Base-by-base conservation (phyloP, 2,888 invertebrate genomes). In the Aphodius sticticus region DNA sequence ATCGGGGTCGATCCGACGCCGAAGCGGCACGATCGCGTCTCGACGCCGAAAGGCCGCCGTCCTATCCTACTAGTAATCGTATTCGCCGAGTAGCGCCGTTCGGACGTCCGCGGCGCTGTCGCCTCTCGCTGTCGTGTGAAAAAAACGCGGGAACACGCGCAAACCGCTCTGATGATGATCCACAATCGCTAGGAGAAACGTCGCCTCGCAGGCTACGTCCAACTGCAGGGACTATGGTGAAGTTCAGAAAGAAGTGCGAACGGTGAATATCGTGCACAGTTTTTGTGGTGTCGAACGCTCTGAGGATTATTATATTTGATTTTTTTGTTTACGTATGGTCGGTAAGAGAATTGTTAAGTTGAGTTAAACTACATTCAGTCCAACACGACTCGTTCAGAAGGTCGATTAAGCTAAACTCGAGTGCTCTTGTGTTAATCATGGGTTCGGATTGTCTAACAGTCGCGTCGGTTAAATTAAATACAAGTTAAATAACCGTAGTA, bases 1-100 rank as follows among this genome's bases (percentile, higher is more conserved):
- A 35, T 26, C 74, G 74, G 74, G 74, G 74, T 74, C 74, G 74
- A 74, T 74, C 36, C 9, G 35, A 74, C 74, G 74, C 74, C 74
- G 74, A 74, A 35, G 16, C 74, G 74, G 37, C 37, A 35, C 74
- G 74, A 74, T 26, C 36, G 74, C 26, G 74, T 35, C 16, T 14
- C 70, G 26, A 37, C 37, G 74, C 26, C 36, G 74, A 16, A 35
- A 36, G n/a, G n/a, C 36, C 35, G 74, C 35, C 74, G 74, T 37
- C 74, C 35, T 71, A 35, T 71, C 35, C 35, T 26, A 36, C 74
- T 35, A 70, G 70, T 53, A 53, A 7, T 7, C 53, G 74, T 37
- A 37, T 74, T 37, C 35, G 74, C 37, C 74, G 37, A 37, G 74
- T 74, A 35, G 74, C 74, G 74, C 7, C 74, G 35, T n/a, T 6